phyloP scores from a whole-genome alignment of 2,888 invertebrate genomes.

The Harpagoxenus sublaevis region DNA sequence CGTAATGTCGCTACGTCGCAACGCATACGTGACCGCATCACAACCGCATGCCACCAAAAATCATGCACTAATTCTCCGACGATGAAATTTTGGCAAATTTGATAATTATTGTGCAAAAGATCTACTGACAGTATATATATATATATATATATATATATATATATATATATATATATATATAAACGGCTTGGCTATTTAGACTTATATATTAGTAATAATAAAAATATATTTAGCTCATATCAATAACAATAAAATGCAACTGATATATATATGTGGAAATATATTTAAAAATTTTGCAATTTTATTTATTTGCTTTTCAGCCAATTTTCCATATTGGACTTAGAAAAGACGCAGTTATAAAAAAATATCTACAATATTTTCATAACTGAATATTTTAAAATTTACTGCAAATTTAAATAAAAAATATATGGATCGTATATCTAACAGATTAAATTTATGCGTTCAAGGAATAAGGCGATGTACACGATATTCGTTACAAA shows the following conservation, averaged over 20 bases:
- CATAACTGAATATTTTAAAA: not conserved
- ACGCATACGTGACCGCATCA: not conserved
- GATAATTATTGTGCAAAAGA: not conserved
- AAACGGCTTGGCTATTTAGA: not conserved
- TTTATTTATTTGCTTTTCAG: too few species aligned
- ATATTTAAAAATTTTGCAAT: not conserved
- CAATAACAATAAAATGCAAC: not conserved
- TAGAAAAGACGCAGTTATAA: too few species aligned
- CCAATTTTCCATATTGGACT: not conserved
- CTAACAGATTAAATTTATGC: not conserved
- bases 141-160: too few species aligned
- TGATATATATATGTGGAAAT: not conserved
- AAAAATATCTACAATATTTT: not conserved
- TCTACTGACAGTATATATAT: not conserved
- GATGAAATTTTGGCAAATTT: not conserved
- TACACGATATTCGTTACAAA: not conserved
- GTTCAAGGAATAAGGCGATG: not conserved
- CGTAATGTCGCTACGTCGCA: constrained; percentile 10
- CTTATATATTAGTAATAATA: not conserved
- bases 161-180: too few species aligned
- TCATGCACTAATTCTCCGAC: not conserved
- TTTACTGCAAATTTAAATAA: not conserved
- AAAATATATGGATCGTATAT: not conserved
- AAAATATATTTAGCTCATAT: not conserved
- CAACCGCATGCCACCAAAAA: not conserved